A percentile compares a stretch with the other conserved stretches of the same genome.
These are phyloP conservation scores for Coelinius sp. DNA, from an alignment of 2,888 invertebrate genomes.

Conservation along the genomic window DNA sequence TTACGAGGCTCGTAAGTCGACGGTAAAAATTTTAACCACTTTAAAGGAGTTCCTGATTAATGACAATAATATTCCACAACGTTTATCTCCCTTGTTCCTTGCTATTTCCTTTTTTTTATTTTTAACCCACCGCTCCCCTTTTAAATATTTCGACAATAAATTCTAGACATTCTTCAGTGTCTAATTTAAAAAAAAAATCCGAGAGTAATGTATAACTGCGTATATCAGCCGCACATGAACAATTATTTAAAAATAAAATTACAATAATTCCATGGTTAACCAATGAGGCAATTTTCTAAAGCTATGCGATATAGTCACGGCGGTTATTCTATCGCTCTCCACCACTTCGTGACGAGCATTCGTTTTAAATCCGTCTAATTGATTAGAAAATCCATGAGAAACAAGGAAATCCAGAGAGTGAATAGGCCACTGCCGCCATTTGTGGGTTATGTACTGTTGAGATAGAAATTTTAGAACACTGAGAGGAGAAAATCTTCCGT, in stretches of 20 bases:
- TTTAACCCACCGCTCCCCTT: not conserved
- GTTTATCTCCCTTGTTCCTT: slow-evolving; percentile 37
- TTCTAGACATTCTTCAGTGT: not conserved
- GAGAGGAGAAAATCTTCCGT: slow-evolving; percentile 6
- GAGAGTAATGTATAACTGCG: slow-evolving; percentile 4
- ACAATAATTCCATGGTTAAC: slow-evolving; percentile 45
- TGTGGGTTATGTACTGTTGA: slow-evolving; percentile 4
- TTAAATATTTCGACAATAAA: not conserved
- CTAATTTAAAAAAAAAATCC: not conserved
- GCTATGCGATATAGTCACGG: slow-evolving; percentile 34
- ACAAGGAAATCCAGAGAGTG: slow-evolving; percentile 43
- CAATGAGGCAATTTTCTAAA: slow-evolving; percentile 50
- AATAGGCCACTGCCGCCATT: not conserved
- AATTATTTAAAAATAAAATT: slow-evolving; percentile 34
- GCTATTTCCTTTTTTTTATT: slow-evolving; percentile 6
- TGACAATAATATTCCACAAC: slow-evolving; percentile 40
- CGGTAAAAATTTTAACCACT: slow-evolving; percentile 24
- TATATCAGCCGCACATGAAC: slow-evolving; percentile 10
- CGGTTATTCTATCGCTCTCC: slow-evolving; percentile 41
- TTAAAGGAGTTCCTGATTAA: slow-evolving; percentile 39
- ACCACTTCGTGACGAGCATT: slow-evolving; percentile 45
- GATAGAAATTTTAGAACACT: slow-evolving; percentile 23
- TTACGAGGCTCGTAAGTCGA: not conserved
- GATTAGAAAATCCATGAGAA: slow-evolving; percentile 48
- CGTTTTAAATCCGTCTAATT: slow-evolving; percentile 48